Evolutionary conservation across 2,797 vertebrate species (phyloP).

Genomic region (Anguilla pacifica): DNA sequence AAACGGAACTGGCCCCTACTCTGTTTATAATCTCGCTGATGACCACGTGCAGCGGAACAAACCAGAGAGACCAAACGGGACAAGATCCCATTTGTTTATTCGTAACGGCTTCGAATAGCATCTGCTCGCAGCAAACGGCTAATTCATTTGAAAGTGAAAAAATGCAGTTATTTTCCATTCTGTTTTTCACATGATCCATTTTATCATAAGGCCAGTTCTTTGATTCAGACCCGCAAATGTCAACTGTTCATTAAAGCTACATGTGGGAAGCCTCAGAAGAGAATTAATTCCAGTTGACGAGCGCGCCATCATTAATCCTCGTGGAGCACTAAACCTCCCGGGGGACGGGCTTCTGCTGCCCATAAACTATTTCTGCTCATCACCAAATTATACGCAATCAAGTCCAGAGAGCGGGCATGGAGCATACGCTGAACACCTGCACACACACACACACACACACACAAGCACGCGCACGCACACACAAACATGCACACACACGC

Average conservation of each 20-base stretch:
- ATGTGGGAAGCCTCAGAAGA: conserved; percentile 37
- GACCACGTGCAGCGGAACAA: neutral
- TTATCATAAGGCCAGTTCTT: conserved; percentile 25
- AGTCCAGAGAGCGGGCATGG: conserved; percentile 27
- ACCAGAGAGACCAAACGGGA: neutral
- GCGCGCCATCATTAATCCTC: conserved; percentile 56
- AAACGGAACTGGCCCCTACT: too few species aligned
- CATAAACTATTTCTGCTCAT: conserved; percentile 35
- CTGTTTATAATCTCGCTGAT: too few species aligned
- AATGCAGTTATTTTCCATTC: neutral
- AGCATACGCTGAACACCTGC: neutral
- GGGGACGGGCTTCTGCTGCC: conserved; percentile 31
- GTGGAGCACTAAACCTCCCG: conserved; percentile 46
- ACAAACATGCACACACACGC: neutral
- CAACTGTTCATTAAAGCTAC: conserved; percentile 37
- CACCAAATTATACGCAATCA: conserved; percentile 44
- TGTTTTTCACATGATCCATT: neutral
- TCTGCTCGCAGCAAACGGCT: neutral
- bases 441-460: neutral
- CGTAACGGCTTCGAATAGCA: neutral
- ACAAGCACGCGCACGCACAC: neutral
- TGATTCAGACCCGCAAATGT: conserved; percentile 15
- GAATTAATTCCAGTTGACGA: conserved; percentile 57
- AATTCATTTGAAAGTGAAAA: neutral
- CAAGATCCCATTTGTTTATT: neutral